phyloP scores from a whole-genome alignment of 2,113 vertebrate genomes.

The Trogon melanurus region DNA sequence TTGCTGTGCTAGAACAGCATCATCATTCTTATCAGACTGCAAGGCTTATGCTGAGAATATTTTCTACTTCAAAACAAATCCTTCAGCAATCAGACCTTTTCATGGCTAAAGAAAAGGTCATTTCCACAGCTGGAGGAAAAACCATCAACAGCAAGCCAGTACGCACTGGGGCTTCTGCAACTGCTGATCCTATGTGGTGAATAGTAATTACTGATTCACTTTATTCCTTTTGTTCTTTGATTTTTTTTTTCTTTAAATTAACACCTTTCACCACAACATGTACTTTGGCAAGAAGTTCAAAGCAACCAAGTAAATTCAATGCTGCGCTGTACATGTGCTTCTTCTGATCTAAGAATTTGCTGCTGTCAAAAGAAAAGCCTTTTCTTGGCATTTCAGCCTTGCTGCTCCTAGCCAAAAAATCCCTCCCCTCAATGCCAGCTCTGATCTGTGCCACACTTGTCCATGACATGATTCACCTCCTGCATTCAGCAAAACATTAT shows the following conservation, averaged over 20 bases:
- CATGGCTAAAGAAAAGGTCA: neutral
- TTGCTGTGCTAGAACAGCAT: neutral
- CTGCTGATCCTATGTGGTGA: neutral
- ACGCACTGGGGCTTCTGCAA: neutral
- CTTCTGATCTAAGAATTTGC: conserved; percentile 15
- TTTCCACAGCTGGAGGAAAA: conserved; percentile 40
- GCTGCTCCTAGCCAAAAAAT: neutral
- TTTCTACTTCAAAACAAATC: conserved; percentile 39
- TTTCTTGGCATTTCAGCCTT: neutral
- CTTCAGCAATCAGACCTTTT: conserved; percentile 3
- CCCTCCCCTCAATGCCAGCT: neutral
- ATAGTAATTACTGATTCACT: conserved; percentile 9
- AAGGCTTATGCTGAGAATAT: neutral
- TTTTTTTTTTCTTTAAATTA: conserved; percentile 6
- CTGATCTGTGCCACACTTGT: neutral
- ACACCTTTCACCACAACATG: neutral
- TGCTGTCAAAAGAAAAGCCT: neutral
- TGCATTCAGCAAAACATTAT: neutral
- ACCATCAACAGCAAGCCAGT: neutral
- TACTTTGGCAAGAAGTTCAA: conserved; percentile 41
- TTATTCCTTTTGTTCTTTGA: neutral
- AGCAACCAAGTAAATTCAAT: neutral
- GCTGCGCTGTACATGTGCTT: neutral
- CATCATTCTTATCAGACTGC: conserved; percentile 11
- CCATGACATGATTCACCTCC: neutral